Percentiles rank a stretch among this genome's conserved stretches.
These are phyloP conservation scores for Cavia porcellus DNA, from an alignment of 2,113 vertebrate genomes.

Conservation along the genomic window DNA sequence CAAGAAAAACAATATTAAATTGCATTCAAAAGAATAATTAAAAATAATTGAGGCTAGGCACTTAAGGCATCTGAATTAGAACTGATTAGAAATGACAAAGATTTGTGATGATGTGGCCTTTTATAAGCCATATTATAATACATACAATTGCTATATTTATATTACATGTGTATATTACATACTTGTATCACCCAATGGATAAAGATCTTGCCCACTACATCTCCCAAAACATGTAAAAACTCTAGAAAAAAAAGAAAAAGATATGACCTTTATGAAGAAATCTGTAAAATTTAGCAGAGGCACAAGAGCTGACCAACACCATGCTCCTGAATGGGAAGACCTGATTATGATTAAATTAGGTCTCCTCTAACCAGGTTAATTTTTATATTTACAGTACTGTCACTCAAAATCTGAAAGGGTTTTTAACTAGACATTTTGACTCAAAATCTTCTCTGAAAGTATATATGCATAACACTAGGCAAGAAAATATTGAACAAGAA, in stretches of 20 bases:
- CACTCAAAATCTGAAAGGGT: constrained; percentile 39
- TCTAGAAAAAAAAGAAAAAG: background rate
- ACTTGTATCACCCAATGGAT: background rate
- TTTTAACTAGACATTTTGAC: constrained; percentile 36
- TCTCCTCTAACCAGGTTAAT: constrained; percentile 7
- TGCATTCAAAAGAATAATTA: background rate
- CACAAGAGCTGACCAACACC: background rate
- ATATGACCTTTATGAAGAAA: background rate
- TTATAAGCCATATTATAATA: background rate
- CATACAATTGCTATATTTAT: background rate
- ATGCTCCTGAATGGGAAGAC: background rate
- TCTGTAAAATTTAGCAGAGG: background rate
- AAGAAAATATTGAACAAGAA: constrained; percentile 50
- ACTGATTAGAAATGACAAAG: constrained; percentile 19
- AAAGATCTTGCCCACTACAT: background rate
- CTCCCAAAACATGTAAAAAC: constrained; percentile 10
- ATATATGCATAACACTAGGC: background rate
- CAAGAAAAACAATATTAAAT: background rate
- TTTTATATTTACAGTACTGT: constrained; percentile 29
- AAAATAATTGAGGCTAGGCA: background rate
- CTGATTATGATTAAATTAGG: background rate
- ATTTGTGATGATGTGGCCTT: background rate
- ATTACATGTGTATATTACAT: background rate
- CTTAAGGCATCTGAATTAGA: background rate
- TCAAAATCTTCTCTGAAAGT: constrained; percentile 49